A percentile compares a stretch with the other conserved stretches of the same genome.
These are phyloP conservation scores for Xenopus laevis DNA, from an alignment of 2,113 vertebrate species.

Conservation along the genomic window DNA sequence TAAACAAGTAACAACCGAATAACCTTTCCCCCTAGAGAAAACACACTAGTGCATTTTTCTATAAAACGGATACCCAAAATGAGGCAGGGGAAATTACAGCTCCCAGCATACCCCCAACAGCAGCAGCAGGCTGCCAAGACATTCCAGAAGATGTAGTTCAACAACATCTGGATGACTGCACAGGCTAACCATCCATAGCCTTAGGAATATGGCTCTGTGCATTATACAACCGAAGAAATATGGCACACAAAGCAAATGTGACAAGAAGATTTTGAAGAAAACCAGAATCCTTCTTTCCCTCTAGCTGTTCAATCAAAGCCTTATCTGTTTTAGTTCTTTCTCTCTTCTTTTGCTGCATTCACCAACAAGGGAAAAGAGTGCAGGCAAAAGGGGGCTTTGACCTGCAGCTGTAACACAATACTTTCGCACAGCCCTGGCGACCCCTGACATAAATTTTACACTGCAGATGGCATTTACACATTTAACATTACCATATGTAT, in stretches of 20 bases:
- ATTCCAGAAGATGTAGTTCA: too few species aligned
- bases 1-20: too few species aligned
- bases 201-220: neutral
- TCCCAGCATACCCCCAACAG: too few species aligned
- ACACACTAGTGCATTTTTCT: too few species aligned
- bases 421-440: slow-evolving; percentile 80
- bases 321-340: slow-evolving; percentile 74
- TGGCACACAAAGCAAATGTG: neutral
- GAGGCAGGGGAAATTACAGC: too few species aligned
- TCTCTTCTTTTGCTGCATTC: slow-evolving; percentile 75
- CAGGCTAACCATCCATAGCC: too few species aligned
- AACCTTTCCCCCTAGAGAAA: too few species aligned
- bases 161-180: too few species aligned
- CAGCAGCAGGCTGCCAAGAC: too few species aligned
- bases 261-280: slow-evolving; percentile 6
- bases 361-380: slow-evolving; percentile 71
- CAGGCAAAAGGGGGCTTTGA: slow-evolving; percentile 75
- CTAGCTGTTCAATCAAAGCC: slow-evolving; percentile 71
- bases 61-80: too few species aligned
- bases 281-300: slow-evolving; percentile 41
- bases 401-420: slow-evolving; percentile 87
- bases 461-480: slow-evolving; percentile 91
- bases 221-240: slow-evolving; percentile 1
- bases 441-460: slow-evolving; percentile 97
- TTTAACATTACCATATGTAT: slow-evolving; percentile 98